Base-by-base conservation (phyloP, 2,113 vertebrate species). In the Sorex fumeus region DNA sequence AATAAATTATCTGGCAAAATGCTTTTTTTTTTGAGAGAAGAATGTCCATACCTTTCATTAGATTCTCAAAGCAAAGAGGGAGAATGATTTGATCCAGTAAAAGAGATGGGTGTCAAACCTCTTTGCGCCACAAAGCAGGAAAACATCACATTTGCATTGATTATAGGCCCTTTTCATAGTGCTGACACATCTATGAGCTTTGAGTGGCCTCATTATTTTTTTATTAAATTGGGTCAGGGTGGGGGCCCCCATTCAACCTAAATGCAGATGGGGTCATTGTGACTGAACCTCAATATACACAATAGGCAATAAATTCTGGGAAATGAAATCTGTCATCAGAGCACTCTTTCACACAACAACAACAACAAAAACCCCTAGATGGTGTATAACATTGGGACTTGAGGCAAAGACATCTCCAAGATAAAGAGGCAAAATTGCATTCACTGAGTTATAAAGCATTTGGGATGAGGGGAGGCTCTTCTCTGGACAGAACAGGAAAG, bases 181-280 rank as follows among this genome's bases (percentile, higher is more conserved):
- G 69, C 92, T 96, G 95, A 95, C 93, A 91, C 91, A 89, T 95
- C 95, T 89, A 87, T 87, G 94, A 96, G 96, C 89, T 94, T 92
- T 77, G 95, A 97, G 95, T 94, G 88, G 95, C 89, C 94, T 95
- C 95, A 94, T 96, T 96, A 95, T 95, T 95, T 95, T 96, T 94
- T 96, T 95, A 96, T 96, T 96, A 96, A 94, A 94, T 96, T 95
- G 95, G 80, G 94, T 71, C 72, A 84, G 88, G 92, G 83, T 93
- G 92, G 94, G 85, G 70, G 18, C 72, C 66, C 79, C 84, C 87
- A 92, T 96, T 96, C 95, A 95, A 91, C 88, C 47, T 81, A 93
- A 94, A 92, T 87, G 91, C 95, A 96, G 94, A 96, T 93, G 93
- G 85, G 64, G 69, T 97, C 91, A 92, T 92, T 89, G 91, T 94